These are phyloP conservation scores for Beris morrisii DNA, from an alignment of 2,888 invertebrate genomes.

Conservation along the genomic window DNA sequence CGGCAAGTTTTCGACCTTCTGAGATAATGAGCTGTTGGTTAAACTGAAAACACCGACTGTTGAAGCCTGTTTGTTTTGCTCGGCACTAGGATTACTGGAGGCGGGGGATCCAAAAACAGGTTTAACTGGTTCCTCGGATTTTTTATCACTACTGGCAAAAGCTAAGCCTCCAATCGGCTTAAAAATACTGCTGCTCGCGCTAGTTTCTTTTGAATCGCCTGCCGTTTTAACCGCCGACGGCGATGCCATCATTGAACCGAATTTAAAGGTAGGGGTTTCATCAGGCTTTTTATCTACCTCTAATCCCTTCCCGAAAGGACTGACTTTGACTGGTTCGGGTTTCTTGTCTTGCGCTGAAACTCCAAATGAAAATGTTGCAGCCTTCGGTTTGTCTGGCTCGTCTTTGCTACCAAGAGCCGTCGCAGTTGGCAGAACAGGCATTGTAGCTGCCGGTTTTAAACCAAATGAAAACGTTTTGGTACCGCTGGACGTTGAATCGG, in stretches of 20 bases:
- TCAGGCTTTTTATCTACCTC: slow-evolving; percentile 26
- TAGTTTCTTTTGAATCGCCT: background rate
- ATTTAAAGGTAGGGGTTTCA: slow-evolving; percentile 28
- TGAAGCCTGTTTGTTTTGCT: background rate
- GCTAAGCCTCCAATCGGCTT: slow-evolving; percentile 39
- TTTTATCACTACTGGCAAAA: slow-evolving; percentile 38
- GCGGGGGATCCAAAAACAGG: background rate
- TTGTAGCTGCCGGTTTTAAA: slow-evolving; percentile 30
- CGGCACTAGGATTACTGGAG: background rate
- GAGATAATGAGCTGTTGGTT: background rate
- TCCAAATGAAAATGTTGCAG: slow-evolving; percentile 40
- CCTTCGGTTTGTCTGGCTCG: slow-evolving; percentile 21
- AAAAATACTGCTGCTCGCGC: slow-evolving; percentile 29
- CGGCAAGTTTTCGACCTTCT: slow-evolving; percentile 26
- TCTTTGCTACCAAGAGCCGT: background rate
- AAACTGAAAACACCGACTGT: background rate
- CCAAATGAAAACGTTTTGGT: slow-evolving; percentile 26
- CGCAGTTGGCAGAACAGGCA: background rate
- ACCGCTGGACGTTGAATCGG: slow-evolving; percentile 4
- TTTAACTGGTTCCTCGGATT: slow-evolving; percentile 32
- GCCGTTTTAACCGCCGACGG: background rate
- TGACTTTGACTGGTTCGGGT: slow-evolving; percentile 1
- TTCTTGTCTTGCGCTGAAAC: background rate
- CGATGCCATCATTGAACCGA: background rate
- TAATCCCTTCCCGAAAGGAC: slow-evolving; percentile 3